Evolutionary conservation across 2,888 invertebrate genomes (phyloP), one percentile per base, ranked within the genome.

Genomic region (Agriopis leucophaearia): DNA sequence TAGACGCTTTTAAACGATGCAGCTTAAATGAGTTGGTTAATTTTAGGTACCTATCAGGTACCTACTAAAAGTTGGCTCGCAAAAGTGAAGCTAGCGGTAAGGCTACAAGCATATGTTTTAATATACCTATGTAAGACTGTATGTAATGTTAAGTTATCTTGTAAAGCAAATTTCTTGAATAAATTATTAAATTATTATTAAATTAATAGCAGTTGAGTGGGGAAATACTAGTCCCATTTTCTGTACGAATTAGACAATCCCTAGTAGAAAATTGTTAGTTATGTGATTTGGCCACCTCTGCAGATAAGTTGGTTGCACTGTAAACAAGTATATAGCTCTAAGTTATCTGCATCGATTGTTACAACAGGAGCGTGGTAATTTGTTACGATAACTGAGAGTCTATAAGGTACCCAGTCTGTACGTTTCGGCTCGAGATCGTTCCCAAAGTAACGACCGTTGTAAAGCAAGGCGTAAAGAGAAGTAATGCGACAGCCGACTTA

Each of bases 381-480:
- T 74, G 76, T 69, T 64, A 68, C 72, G 74, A 78, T 81, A 81
- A 78, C 78, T n/a, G n/a, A n/a, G n/a, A 72, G 79, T 74, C 74
- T 73, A 75, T 68, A 81, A 15, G 48, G 63, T 78, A 52, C 57
- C 16, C 27, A 60, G 64, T 51, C 62, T n/a, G 40, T 66, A 54
- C 72, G 63, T 64, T 72, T 72, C 42, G 42, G 67, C 74, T 73
- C 76, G 78, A 78, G 74, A 79, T 75, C 77, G 80, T 75, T 75
- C 76, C 75, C 75, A 74, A 79, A 79, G 77, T 79, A 81, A 85
- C 79, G 77, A 75, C 72, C 73, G 73, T 65, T 78, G 78, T 83
- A 80, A 82, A 83, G 77, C 79, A 73, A 64, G 61, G 64, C 71
- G 72, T 78, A 73, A 74, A 75, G 65, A 68, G 71, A 72, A 78